A percentile compares a stretch with the other conserved stretches of the same genome.
These are phyloP conservation scores for Dioctria rufipes DNA, from an alignment of 2,888 invertebrate genomes.

Conservation along the genomic window DNA sequence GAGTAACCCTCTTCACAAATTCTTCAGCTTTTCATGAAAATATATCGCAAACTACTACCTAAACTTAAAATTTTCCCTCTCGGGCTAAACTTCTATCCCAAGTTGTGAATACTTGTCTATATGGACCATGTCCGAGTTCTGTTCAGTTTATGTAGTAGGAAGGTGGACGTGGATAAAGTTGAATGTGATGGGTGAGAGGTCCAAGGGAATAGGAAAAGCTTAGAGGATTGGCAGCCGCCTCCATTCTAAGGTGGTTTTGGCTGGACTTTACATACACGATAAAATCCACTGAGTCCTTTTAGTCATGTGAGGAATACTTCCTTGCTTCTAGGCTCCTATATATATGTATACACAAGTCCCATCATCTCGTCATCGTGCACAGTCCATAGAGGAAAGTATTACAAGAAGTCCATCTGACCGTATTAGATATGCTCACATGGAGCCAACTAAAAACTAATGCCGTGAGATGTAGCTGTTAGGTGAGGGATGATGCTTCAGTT, in stretches of 20 bases:
- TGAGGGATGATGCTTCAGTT: constrained; percentile 32
- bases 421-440: constrained; percentile 53
- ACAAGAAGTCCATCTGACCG: constrained; percentile 53
- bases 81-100: constrained; percentile 40
- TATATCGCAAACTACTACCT: constrained; percentile 53
- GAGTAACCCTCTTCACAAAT: constrained; percentile 54
- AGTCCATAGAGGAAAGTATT: constrained; percentile 47
- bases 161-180: too few relatives aligned
- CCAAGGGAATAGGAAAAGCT: constrained; percentile 1
- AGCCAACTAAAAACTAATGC: constrained; percentile 52
- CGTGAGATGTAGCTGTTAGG: constrained; percentile 47
- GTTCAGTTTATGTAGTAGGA: constrained; percentile 31
- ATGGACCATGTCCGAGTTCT: constrained; percentile 52
- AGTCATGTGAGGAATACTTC: constrained; percentile 20
- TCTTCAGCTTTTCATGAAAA: constrained; percentile 54
- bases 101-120: constrained; percentile 52
- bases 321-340: too few relatives aligned
- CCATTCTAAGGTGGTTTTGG: constrained; percentile 43
- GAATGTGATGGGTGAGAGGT: background rate
- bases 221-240: constrained; percentile 24
- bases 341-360: background rate
- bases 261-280: constrained; percentile 52
- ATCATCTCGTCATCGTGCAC: constrained; percentile 25
- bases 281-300: constrained; percentile 47
- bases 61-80: constrained; percentile 49